Evolutionary conservation across 2,888 invertebrate species (phyloP).

Genomic region (Achlya flavicornis): DNA sequence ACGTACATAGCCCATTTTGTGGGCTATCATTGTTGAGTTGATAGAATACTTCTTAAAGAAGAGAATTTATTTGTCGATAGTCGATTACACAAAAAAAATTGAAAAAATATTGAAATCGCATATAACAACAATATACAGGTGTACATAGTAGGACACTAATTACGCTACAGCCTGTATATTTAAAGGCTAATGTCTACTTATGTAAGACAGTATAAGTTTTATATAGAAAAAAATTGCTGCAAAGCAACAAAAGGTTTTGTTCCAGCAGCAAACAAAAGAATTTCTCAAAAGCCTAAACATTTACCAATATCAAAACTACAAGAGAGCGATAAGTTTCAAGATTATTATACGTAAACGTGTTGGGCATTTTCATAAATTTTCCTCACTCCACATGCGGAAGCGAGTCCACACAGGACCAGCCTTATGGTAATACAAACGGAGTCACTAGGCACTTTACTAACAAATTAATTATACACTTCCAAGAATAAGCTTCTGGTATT

Average conservation of each 20-base stretch:
- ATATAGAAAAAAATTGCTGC: no score
- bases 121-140: no score
- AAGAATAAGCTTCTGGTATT: neutral
- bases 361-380: neutral
- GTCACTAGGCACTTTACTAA: neutral
- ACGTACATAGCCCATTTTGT: slow-evolving; percentile 25
- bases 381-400: neutral
- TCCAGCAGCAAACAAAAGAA: no score
- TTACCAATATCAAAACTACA: no score
- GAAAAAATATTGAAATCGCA: neutral
- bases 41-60: neutral
- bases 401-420: neutral
- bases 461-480: neutral
- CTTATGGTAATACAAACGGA: neutral
- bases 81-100: neutral
- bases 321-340: no score
- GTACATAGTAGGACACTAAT: no score
- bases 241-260: no score
- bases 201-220: no score
- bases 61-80: no score
- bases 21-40: neutral
- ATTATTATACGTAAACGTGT: neutral
- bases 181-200: no score
- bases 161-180: no score
- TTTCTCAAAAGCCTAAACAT: no score